Conservation (phyloP, 53 echinoderm and acorn worm genomes). For the Echinometra lucunter region DNA sequence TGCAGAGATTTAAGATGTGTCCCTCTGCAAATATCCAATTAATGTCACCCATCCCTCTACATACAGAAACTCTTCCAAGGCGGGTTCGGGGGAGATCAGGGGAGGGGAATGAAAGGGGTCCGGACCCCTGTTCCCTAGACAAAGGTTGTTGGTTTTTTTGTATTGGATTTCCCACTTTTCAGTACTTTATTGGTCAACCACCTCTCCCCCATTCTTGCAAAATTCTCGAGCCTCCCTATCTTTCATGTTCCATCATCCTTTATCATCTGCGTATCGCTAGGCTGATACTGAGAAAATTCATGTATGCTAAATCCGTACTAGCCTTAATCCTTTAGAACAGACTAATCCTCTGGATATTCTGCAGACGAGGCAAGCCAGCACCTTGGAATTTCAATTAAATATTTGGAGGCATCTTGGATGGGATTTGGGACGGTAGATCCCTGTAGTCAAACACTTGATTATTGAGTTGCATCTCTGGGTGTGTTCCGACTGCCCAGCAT, state of each 20-base stretch:
- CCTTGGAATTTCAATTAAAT: constrained; percentile 37
- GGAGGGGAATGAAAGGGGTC: too few relatives aligned
- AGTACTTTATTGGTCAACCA: too few relatives aligned
- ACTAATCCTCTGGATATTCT: neutral
- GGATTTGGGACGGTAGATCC: neutral
- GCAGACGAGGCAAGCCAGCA: neutral
- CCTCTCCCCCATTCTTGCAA: too few relatives aligned
- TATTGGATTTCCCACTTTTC: too few relatives aligned
- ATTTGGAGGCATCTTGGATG: neutral
- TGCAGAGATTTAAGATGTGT: neutral
- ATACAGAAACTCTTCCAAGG: neutral
- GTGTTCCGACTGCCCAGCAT: neutral
- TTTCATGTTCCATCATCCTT: neutral
- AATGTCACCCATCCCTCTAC: neutral
- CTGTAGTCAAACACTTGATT: neutral
- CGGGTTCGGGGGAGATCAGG: too few relatives aligned
- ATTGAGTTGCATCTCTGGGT: neutral
- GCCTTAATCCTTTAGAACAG: constrained; percentile 3
- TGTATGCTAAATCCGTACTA: neutral
- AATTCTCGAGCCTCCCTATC: too few relatives aligned
- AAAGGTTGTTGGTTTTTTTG: too few relatives aligned
- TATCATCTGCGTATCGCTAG: neutral
- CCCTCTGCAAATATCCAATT: neutral
- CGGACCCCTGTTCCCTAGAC: too few relatives aligned
- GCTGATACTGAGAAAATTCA: neutral